A percentile compares a stretch with the other conserved stretches of the same genome.
Conservation (phyloP, 37 sponge, comb jelly and placozoan genomes). For the Spongilla lacustris region DNA sequence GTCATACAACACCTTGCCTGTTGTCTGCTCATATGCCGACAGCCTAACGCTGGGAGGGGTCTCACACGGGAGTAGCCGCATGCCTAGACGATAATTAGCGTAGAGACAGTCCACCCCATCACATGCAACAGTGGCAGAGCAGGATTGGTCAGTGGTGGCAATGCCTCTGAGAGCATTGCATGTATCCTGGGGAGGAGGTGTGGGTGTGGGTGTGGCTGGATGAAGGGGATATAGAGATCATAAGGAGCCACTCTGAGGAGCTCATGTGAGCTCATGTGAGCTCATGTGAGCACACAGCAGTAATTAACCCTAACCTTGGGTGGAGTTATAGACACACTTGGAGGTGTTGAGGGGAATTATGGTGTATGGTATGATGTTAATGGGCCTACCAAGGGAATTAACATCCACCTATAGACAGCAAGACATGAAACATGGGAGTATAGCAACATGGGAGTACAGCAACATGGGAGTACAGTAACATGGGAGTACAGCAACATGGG, state of each 20-base stretch:
- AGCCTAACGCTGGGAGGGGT: neutral
- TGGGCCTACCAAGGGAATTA: neutral
- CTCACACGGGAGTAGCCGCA: neutral
- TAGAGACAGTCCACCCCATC: neutral
- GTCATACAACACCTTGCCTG: neutral
- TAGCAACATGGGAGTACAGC: no score
- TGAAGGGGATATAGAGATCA: neutral
- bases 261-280: neutral
- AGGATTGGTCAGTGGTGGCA: neutral
- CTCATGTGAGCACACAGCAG: neutral
- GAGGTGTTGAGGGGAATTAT: neutral
- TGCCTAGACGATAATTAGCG: neutral
- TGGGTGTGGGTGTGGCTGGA: neutral
- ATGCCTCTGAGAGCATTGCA: neutral
- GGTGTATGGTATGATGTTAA: neutral
- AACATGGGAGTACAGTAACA: no score
- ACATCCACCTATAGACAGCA: neutral
- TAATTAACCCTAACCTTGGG: neutral
- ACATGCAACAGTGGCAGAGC: neutral
- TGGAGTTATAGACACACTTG: neutral
- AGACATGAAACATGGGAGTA: no score
- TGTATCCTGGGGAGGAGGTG: neutral
- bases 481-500: no score
- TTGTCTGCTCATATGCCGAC: neutral
- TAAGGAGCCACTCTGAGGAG: neutral